phyloP scores from a whole-genome alignment of 1,140 invertebrate species.

The Drosophila equinoxialis region DNA sequence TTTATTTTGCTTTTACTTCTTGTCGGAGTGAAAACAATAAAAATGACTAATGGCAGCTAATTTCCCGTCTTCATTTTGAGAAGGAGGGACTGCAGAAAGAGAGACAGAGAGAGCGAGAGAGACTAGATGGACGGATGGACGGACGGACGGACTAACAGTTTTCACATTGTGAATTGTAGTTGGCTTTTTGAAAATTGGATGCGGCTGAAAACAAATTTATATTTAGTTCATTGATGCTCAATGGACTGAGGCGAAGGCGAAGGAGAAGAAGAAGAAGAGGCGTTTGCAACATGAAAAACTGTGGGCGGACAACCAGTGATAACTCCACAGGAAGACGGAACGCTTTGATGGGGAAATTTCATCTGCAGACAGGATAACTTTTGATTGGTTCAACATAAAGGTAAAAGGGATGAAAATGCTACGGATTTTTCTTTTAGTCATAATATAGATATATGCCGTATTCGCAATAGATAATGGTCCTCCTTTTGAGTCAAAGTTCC shows the following conservation, averaged over 20 bases:
- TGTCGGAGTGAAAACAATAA: conserved; percentile 77
- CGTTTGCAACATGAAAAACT: neutral
- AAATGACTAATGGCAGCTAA: conserved; percentile 81
- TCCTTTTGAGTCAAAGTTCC: too few species aligned
- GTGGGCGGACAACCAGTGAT: conserved; percentile 6
- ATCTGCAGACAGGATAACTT: neutral
- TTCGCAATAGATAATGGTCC: too few species aligned
- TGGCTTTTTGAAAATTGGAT: conserved; percentile 42
- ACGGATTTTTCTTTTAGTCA: too few species aligned
- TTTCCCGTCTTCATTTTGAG: conserved; percentile 63
- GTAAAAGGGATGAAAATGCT: too few species aligned
- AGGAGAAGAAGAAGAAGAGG: neutral
- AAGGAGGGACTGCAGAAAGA: conserved; percentile 18
- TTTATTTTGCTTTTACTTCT: conserved; percentile 31
- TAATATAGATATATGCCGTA: too few species aligned
- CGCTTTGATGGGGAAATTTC: neutral
- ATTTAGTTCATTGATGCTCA: conserved; percentile 43
- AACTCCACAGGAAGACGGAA: neutral
- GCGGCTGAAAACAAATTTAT: conserved; percentile 40
- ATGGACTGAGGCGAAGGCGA: conserved; percentile 11
- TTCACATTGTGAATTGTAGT: conserved; percentile 40
- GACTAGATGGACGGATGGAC: too few species aligned
- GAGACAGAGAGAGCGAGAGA: too few species aligned
- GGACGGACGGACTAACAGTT: conserved; percentile 36
- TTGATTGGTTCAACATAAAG: too few species aligned